phyloP scores from a whole-genome alignment of 2,113 vertebrate genomes.

The Nicator chloris region DNA sequence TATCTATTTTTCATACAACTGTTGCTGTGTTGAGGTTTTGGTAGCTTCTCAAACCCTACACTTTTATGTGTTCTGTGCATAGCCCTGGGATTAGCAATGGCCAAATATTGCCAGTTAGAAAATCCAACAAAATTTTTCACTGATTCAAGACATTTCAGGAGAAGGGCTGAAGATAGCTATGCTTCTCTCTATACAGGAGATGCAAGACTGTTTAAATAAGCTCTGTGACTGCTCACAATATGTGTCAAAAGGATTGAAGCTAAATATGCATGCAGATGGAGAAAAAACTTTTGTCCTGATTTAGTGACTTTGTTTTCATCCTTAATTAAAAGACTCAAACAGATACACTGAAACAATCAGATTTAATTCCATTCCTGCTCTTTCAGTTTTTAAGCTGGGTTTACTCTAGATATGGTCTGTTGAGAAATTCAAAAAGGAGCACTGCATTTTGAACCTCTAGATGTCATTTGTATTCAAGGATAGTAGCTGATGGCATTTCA shows the following conservation, averaged over 20 bases:
- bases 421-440: not conserved
- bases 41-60: not conserved
- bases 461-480: not conserved
- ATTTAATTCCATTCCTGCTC: not conserved
- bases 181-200: not conserved
- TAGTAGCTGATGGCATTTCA: not conserved
- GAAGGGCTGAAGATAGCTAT: not conserved
- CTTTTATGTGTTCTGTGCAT: not conserved
- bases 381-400: not conserved
- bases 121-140: not conserved
- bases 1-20: not conserved
- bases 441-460: not conserved
- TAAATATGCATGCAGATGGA: constrained; percentile 18
- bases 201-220: not conserved
- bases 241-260: not conserved
- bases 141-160: not conserved
- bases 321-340: not conserved
- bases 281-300: constrained; percentile 15
- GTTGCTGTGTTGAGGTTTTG: not conserved
- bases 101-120: not conserved
- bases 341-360: not conserved
- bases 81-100: not conserved
- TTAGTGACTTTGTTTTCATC: not conserved
- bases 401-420: not conserved
- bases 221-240: not conserved